These are phyloP conservation scores for Stenichneumon culpator DNA, from an alignment of 2,888 invertebrate genomes.

Conservation along the genomic window DNA sequence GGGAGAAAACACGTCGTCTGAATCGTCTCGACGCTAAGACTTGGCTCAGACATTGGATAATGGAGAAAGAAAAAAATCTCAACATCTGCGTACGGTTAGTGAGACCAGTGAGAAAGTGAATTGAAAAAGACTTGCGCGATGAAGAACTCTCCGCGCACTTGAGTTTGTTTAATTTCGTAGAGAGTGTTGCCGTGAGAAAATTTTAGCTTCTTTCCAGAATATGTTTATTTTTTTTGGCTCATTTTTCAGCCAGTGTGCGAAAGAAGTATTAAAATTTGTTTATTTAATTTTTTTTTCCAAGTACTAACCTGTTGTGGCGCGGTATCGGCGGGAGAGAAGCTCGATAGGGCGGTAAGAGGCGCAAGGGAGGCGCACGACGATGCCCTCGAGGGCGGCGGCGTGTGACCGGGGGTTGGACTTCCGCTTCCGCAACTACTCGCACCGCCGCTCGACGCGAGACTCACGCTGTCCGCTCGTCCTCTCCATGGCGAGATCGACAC, in stretches of 20 bases:
- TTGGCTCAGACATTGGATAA: slow-evolving; percentile 20
- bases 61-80: slow-evolving; percentile 38
- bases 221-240: slow-evolving; percentile 19
- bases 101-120: slow-evolving; percentile 34
- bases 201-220: background rate
- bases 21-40: slow-evolving; percentile 23
- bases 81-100: slow-evolving; percentile 57
- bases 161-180: slow-evolving; percentile 38
- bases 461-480: slow-evolving; percentile 93
- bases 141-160: background rate
- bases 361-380: slow-evolving; percentile 83
- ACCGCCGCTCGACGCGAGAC: slow-evolving; percentile 89
- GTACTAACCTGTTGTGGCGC: slow-evolving; percentile 82
- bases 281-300: background rate
- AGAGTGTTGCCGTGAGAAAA: slow-evolving; percentile 17
- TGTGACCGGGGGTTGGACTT: slow-evolving; percentile 90
- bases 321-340: slow-evolving; percentile 82
- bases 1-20: slow-evolving; percentile 37
- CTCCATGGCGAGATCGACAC: slow-evolving; percentile 95
- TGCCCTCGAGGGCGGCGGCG: slow-evolving; percentile 85
- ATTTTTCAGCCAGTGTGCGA: slow-evolving; percentile 6
- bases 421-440: slow-evolving; percentile 89
- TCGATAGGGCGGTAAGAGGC: slow-evolving; percentile 82
- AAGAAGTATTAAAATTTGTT: slow-evolving; percentile 18
- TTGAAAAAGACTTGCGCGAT: slow-evolving; percentile 25